Evolutionary conservation across 2,797 vertebrate genomes (phyloP).

Genomic region (Megaceryle alcyon): DNA sequence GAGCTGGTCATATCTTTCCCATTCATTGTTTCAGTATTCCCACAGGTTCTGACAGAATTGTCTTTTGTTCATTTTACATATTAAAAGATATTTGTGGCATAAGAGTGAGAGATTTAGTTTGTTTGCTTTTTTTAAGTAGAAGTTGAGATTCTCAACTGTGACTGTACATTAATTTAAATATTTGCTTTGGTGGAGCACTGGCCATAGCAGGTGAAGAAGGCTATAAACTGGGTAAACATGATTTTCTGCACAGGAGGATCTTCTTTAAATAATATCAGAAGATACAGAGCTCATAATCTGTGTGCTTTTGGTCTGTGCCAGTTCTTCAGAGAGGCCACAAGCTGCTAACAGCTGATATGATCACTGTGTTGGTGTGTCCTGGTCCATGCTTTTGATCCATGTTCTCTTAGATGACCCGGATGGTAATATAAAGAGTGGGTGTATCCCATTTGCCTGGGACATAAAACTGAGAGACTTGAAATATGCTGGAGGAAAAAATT

Average conservation of each 20-base stretch:
- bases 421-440: neutral
- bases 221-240: neutral
- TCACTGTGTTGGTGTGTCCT: neutral
- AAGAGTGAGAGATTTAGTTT: neutral
- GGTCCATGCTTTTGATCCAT: neutral
- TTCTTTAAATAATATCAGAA: constrained; percentile 3
- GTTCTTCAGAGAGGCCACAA: neutral
- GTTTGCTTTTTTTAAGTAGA: neutral
- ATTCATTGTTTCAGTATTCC: neutral
- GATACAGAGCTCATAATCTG: neutral
- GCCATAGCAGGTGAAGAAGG: neutral
- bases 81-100: neutral
- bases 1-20: neutral
- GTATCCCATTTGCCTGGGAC: neutral
- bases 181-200: neutral
- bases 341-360: neutral
- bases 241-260: neutral
- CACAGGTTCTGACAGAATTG: neutral
- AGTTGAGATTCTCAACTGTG: neutral
- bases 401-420: neutral
- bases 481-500: neutral
- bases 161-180: neutral
- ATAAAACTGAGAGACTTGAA: neutral
- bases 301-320: neutral
- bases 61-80: neutral